Conservation (phyloP, 1,140 invertebrate genomes). For the Diachasmimorpha longicaudata region DNA sequence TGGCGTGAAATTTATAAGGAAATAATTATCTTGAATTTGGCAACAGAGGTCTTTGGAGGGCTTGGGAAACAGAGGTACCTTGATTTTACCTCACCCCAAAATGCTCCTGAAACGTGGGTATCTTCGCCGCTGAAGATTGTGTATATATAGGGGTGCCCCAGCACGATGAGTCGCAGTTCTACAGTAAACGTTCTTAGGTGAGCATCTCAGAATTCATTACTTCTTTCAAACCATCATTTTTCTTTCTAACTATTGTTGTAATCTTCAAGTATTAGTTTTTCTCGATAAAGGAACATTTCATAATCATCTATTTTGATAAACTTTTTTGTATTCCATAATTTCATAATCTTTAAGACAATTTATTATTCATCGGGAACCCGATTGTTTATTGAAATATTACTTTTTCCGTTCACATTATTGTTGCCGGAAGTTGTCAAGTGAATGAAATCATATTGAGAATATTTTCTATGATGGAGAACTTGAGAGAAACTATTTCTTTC, state of each 20-base stretch:
- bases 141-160: conserved; percentile 58
- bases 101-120: conserved; percentile 18
- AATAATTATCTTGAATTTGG: background rate
- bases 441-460: too few species aligned
- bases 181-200: conserved; percentile 51
- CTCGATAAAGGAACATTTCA: too few species aligned
- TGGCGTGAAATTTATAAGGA: background rate
- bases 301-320: too few species aligned
- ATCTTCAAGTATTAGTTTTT: background rate
- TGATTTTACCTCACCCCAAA: conserved; percentile 20
- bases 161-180: conserved; percentile 51
- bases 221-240: background rate
- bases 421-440: too few species aligned
- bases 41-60: background rate
- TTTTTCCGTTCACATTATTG: too few species aligned
- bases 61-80: background rate
- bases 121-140: conserved; percentile 39
- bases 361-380: too few species aligned
- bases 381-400: too few species aligned
- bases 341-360: too few species aligned
- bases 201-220: conserved; percentile 35
- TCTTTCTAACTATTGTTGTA: background rate
- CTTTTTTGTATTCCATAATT: too few species aligned
- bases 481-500: too few species aligned
- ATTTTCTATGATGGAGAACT: too few species aligned